These are phyloP conservation scores for Sylvia atricapilla DNA, from an alignment of 2,113 vertebrate genomes.

Conservation along the genomic window DNA sequence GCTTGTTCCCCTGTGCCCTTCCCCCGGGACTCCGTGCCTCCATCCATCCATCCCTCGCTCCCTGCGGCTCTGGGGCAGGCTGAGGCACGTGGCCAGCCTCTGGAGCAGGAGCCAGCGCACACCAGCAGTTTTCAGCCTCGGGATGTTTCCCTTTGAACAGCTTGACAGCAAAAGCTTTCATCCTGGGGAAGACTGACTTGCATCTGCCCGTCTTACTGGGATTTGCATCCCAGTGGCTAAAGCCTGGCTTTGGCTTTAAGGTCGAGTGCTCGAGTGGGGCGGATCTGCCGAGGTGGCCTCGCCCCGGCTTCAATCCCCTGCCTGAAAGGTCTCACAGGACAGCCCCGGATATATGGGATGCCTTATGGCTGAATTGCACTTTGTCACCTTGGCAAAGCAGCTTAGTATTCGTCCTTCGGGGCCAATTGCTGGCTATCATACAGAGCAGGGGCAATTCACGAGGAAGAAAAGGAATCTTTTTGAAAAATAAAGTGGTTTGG, in stretches of 20 bases:
- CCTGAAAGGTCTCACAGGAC: background rate
- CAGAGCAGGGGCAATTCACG: background rate
- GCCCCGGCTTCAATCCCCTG: background rate
- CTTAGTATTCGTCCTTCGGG: background rate
- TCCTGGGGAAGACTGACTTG: background rate
- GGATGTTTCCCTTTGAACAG: background rate
- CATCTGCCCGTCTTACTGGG: accelerated
- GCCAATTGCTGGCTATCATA: background rate
- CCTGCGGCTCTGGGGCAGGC: background rate
- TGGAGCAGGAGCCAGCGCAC: background rate
- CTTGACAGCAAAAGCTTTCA: background rate
- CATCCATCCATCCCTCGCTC: background rate
- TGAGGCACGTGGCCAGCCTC: background rate
- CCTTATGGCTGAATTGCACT: background rate
- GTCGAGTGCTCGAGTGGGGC: accelerated
- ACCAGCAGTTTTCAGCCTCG: background rate
- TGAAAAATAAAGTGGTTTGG: background rate
- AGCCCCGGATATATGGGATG: background rate
- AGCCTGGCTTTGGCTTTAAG: background rate
- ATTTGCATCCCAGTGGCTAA: background rate
- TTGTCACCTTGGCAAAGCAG: conserved; percentile 12
- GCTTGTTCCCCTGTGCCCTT: background rate
- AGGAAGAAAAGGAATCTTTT: conserved; percentile 14
- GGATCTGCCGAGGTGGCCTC: background rate
- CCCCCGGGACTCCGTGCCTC: background rate